These are phyloP conservation scores for Malacosoma neustria DNA, from an alignment of 2,888 invertebrate species.

Conservation along the genomic window DNA sequence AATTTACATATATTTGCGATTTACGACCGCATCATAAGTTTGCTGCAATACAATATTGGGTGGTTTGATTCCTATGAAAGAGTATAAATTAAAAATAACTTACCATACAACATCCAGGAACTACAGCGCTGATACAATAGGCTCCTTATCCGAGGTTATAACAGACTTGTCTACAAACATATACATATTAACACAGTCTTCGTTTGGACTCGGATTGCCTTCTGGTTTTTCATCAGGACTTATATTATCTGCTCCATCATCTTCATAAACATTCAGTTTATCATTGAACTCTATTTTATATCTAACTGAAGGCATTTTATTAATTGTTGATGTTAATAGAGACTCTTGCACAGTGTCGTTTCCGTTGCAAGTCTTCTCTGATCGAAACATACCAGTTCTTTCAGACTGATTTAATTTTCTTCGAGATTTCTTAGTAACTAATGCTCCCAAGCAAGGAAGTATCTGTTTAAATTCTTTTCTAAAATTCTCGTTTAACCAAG, in stretches of 20 bases:
- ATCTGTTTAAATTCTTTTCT: conserved; percentile 91
- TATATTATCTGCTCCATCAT: conserved; percentile 46
- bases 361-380: conserved; percentile 65
- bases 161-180: conserved; percentile 66
- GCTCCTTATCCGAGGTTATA: conserved; percentile 56
- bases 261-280: conserved; percentile 40
- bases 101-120: conserved; percentile 24
- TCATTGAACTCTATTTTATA: conserved; percentile 61
- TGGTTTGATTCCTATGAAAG: too few relatives aligned
- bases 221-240: conserved; percentile 66
- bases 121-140: conserved; percentile 63
- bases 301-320: conserved; percentile 57
- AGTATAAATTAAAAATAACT: too few relatives aligned
- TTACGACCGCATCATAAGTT: too few relatives aligned
- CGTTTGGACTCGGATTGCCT: conserved; percentile 52
- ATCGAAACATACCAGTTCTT: conserved; percentile 58
- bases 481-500: conserved; percentile 97
- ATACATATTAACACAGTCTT: conserved; percentile 67
- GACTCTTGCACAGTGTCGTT: conserved; percentile 67
- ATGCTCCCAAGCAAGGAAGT: conserved; percentile 76
- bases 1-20: too few relatives aligned
- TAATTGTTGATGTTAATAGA: conserved; percentile 54
- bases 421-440: conserved; percentile 52
- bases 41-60: too few relatives aligned
- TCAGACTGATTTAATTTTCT: conserved; percentile 58